Percentiles rank a stretch among this genome's conserved stretches.
Conservation (phyloP, 1,140 invertebrate species). For the Colletes latitarsis region DNA sequence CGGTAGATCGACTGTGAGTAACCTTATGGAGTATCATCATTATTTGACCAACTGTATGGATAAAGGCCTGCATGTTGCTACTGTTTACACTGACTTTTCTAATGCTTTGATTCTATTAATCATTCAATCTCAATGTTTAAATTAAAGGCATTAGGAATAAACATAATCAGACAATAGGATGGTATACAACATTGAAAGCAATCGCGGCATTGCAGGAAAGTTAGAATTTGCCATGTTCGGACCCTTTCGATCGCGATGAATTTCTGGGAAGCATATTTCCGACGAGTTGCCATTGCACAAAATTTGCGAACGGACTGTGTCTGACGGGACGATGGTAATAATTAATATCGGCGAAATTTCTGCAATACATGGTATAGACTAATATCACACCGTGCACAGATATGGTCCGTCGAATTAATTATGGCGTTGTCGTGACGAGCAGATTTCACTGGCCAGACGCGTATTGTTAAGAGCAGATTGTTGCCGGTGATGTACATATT, state of each 20-base stretch:
- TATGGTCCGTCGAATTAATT: neutral
- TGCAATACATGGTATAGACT: neutral
- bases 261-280: neutral
- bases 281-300: neutral
- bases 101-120: no score
- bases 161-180: no score
- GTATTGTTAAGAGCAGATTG: neutral
- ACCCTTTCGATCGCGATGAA: neutral
- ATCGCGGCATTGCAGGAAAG: neutral
- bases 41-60: no score
- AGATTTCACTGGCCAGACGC: neutral
- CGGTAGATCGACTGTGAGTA: no score
- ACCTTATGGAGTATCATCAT: no score
- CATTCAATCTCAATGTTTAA: no score
- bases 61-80: no score
- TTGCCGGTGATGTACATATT: no score
- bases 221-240: neutral
- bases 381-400: neutral
- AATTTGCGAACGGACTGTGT: neutral
- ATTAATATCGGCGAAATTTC: conserved; percentile 9
- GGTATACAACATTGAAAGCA: no score
- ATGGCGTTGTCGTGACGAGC: neutral
- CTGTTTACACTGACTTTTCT: no score
- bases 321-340: neutral
- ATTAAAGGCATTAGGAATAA: no score